Evolutionary conservation across 1,140 invertebrate species (phyloP).

Genomic region (Diorhabda elongata): DNA sequence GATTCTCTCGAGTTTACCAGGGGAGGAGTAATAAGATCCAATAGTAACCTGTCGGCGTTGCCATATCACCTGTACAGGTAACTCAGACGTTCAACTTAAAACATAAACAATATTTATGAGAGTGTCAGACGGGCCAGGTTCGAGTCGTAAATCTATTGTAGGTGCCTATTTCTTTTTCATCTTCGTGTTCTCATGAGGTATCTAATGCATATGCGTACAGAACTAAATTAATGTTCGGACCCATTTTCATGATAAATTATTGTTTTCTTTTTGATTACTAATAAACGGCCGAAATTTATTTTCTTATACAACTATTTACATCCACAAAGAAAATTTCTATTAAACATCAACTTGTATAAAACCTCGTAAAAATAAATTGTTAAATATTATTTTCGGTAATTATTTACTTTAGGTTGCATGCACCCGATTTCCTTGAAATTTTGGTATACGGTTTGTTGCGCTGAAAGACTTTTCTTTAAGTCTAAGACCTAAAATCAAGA

Average conservation of each 20-base stretch:
- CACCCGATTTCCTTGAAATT: too few species aligned
- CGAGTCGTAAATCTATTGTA: slow-evolving; percentile 44
- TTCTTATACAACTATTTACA: too few species aligned
- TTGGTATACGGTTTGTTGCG: too few species aligned
- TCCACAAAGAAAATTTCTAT: too few species aligned
- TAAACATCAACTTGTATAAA: too few species aligned
- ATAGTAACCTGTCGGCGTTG: slow-evolving; percentile 40
- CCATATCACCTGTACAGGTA: slow-evolving; percentile 32
- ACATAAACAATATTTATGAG: slow-evolving; percentile 47
- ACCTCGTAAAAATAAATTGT: too few species aligned
- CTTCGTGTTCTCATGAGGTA: slow-evolving; percentile 11
- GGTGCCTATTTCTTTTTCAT: slow-evolving; percentile 31
- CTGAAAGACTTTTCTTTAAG: too few species aligned
- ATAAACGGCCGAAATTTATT: background rate
- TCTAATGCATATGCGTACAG: slow-evolving; percentile 18
- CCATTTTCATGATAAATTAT: slow-evolving; percentile 18
- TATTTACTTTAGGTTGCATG: too few species aligned
- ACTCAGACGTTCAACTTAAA: slow-evolving; percentile 26
- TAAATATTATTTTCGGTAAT: too few species aligned
- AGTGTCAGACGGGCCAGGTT: slow-evolving; percentile 41
- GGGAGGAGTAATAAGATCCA: slow-evolving; percentile 38
- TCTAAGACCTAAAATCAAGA: too few species aligned
- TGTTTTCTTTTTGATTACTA: background rate
- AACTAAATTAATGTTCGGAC: slow-evolving; percentile 6
- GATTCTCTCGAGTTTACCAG: slow-evolving; percentile 27